These are phyloP conservation scores for Pristionchus japonicus DNA, from an alignment of 2,888 invertebrate species.

Conservation along the genomic window DNA sequence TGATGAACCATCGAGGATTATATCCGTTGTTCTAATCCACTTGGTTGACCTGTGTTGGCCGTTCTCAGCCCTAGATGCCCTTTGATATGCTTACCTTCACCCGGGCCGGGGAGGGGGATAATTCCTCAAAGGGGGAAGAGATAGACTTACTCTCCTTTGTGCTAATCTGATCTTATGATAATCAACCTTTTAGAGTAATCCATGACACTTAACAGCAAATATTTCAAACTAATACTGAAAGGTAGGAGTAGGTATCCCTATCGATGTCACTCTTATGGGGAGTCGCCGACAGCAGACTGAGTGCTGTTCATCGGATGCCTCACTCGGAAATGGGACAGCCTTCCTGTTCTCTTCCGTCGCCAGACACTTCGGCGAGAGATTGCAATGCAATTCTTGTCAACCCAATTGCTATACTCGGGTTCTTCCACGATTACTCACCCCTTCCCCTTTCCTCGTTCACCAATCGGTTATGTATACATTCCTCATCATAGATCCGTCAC, in stretches of 20 bases:
- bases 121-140: constrained; percentile 8
- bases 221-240: not conserved
- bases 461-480: constrained; percentile 41
- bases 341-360: constrained; percentile 33
- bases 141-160: constrained; percentile 18
- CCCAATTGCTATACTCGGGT: not conserved
- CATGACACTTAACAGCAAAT: not conserved
- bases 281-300: not conserved
- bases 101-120: not conserved
- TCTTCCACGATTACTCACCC: constrained; percentile 1
- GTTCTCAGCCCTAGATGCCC: constrained; percentile 4
- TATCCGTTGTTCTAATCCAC: constrained; percentile 13
- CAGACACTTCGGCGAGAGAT: not conserved
- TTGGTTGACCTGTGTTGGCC: constrained; percentile 29
- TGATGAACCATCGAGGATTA: not conserved
- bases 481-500: constrained; percentile 24
- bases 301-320: not conserved
- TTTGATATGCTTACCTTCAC: not conserved
- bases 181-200: not conserved
- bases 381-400: not conserved
- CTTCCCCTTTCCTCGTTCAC: not conserved
- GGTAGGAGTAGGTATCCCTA: not conserved
- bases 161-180: constrained; percentile 27
- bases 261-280: not conserved
- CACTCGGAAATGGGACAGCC: constrained; percentile 24